phyloP scores from a whole-genome alignment of 2,113 vertebrate species.

The Gallinago undulata region DNA sequence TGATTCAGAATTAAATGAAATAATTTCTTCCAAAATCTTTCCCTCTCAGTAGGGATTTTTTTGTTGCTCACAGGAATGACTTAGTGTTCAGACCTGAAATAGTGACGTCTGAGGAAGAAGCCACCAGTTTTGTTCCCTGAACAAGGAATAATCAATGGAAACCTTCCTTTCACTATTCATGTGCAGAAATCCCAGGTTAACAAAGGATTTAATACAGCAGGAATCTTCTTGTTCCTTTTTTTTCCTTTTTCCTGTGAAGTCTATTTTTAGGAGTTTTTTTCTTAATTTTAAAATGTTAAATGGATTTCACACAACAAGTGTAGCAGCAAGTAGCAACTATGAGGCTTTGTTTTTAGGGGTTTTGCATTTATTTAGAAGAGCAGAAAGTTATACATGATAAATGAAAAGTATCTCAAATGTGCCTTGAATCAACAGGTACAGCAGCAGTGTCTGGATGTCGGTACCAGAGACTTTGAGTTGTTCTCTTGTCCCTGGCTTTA shows the following conservation, averaged over 20 bases:
- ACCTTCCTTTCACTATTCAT: background rate
- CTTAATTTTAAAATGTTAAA: background rate
- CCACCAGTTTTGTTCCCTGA: background rate
- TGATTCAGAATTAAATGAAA: background rate
- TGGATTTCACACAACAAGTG: background rate
- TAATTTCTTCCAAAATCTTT: background rate
- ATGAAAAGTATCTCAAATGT: fast-evolving
- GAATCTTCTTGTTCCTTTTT: background rate
- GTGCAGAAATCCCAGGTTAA: background rate
- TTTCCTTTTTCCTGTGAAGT: background rate
- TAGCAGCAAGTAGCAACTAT: background rate
- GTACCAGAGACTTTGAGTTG: background rate
- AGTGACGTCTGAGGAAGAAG: background rate
- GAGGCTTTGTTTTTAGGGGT: background rate
- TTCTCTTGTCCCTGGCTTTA: background rate
- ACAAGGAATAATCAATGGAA: background rate
- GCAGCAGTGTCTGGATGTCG: background rate
- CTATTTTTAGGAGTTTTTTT: background rate
- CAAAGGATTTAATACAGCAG: background rate
- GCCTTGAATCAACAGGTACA: background rate
- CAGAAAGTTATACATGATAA: background rate
- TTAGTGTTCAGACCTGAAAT: background rate
- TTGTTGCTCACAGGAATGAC: background rate
- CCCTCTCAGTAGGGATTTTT: background rate
- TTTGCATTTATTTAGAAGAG: background rate